Conservation (phyloP, 1,140 invertebrate genomes). For the Euwallacea similis region DNA sequence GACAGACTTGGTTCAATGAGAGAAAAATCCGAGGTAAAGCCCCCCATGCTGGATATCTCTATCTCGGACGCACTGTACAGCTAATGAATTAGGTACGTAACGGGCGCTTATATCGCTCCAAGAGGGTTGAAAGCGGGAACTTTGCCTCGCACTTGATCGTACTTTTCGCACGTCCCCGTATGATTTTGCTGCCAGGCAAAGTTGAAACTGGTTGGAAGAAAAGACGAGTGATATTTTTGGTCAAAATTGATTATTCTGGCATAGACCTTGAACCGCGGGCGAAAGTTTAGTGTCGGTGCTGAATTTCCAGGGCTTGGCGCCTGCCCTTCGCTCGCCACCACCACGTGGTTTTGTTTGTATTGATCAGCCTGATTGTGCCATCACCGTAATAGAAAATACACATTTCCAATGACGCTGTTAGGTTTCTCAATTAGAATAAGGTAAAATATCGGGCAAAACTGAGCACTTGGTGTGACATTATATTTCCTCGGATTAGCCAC, state of each 20-base stretch:
- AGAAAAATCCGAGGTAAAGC: too few relatives aligned
- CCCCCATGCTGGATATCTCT: too few relatives aligned
- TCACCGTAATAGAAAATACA: too few relatives aligned
- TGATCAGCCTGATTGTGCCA: conserved; percentile 1
- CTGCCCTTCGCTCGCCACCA: conserved; percentile 5
- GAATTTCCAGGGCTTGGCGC: conserved; percentile 28
- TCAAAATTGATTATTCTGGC: conserved; percentile 32
- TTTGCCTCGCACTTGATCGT: background rate
- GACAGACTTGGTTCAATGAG: too few relatives aligned
- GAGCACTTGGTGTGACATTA: too few relatives aligned
- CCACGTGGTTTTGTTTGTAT: conserved; percentile 26
- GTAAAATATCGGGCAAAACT: too few relatives aligned
- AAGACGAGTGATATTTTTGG: conserved; percentile 25
- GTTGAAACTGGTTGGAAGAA: conserved; percentile 13
- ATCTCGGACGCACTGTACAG: too few relatives aligned
- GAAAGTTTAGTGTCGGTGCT: conserved; percentile 15
- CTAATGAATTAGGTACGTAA: too few relatives aligned
- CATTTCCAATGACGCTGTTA: too few relatives aligned
- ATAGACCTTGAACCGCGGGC: conserved; percentile 31
- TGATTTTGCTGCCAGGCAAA: conserved; percentile 19
- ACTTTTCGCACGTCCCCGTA: conserved; percentile 17
- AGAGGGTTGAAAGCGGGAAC: background rate
- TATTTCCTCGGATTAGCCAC: too few relatives aligned
- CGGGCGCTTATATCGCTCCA: too few relatives aligned
- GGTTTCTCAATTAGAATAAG: too few relatives aligned